phyloP scores from a whole-genome alignment of 2,888 invertebrate species.

The Drosophila acutilabella region DNA sequence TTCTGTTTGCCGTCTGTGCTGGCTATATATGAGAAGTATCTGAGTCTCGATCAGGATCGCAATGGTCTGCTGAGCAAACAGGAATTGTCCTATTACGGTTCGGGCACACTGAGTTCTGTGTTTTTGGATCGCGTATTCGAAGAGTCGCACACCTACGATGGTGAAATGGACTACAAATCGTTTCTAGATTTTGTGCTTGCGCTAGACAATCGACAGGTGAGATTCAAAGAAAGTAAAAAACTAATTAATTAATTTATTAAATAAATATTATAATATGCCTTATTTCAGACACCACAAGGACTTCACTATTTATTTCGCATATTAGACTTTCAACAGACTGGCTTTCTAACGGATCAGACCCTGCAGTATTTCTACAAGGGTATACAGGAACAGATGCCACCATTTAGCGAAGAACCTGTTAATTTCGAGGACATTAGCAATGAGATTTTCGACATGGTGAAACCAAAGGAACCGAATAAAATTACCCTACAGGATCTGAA shows the following conservation, averaged over 20 bases:
- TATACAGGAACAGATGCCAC: slow-evolving; percentile 95
- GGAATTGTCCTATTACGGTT: slow-evolving; percentile 95
- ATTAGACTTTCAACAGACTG: slow-evolving; percentile 94
- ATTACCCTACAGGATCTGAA: slow-evolving; percentile 95
- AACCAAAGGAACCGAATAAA: slow-evolving; percentile 92
- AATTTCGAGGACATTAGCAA: slow-evolving; percentile 97
- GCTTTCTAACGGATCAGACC: slow-evolving; percentile 95
- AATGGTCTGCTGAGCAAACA: slow-evolving; percentile 97
- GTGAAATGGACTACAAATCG: slow-evolving; percentile 98
- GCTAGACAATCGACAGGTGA: slow-evolving; percentile 94
- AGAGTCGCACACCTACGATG: slow-evolving; percentile 97
- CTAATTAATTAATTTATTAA: too few relatives aligned
- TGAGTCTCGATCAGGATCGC: slow-evolving; percentile 96
- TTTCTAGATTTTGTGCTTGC: slow-evolving; percentile 97
- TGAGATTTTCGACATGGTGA: slow-evolving; percentile 99
- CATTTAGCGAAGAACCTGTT: slow-evolving; percentile 95
- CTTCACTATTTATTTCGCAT: slow-evolving; percentile 96
- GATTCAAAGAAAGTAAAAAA: background rate
- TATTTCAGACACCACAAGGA: slow-evolving; percentile 88
- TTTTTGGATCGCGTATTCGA: slow-evolving; percentile 97
- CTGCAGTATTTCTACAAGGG: slow-evolving; percentile 97
- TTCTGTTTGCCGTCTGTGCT: slow-evolving; percentile 95
- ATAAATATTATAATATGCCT: too few relatives aligned
- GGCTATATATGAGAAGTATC: slow-evolving; percentile 96
- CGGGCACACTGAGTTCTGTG: slow-evolving; percentile 95